phyloP scores from a whole-genome alignment of 2,888 invertebrate genomes.

The Pterobdella sp. region DNA sequence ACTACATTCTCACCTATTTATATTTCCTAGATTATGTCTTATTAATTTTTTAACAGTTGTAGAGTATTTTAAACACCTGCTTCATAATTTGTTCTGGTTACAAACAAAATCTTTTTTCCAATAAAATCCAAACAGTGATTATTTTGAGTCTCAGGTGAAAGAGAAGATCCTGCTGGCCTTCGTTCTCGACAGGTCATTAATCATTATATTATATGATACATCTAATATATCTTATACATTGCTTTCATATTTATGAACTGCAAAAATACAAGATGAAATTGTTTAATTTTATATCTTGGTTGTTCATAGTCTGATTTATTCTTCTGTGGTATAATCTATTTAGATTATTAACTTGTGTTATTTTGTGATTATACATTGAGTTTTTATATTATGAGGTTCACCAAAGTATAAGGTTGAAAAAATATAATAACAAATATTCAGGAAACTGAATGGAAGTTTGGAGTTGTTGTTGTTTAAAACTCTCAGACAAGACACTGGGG shows the following conservation, averaged over 20 bases:
- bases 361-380: neutral
- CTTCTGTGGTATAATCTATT: too few species aligned
- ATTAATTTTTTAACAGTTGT: neutral
- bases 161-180: neutral
- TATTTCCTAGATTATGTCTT: neutral
- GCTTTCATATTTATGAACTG: neutral
- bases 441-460: neutral
- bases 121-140: neutral
- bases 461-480: neutral
- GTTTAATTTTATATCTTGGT: neutral
- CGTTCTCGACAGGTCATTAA: neutral
- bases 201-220: neutral
- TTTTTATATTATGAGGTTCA: neutral
- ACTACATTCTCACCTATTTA: too few species aligned
- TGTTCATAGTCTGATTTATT: too few species aligned
- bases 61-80: neutral
- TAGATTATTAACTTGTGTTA: neutral
- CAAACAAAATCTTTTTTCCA: neutral
- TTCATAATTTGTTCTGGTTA: neutral
- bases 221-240: neutral
- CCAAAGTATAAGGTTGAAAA: neutral
- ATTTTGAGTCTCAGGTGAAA: neutral
- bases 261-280: too few species aligned
- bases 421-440: too few species aligned
- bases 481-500: neutral